A percentile compares a stretch with the other conserved stretches of the same genome.
These are phyloP conservation scores for Vombatus ursinus DNA, from an alignment of 2,113 vertebrate species.

Conservation along the genomic window DNA sequence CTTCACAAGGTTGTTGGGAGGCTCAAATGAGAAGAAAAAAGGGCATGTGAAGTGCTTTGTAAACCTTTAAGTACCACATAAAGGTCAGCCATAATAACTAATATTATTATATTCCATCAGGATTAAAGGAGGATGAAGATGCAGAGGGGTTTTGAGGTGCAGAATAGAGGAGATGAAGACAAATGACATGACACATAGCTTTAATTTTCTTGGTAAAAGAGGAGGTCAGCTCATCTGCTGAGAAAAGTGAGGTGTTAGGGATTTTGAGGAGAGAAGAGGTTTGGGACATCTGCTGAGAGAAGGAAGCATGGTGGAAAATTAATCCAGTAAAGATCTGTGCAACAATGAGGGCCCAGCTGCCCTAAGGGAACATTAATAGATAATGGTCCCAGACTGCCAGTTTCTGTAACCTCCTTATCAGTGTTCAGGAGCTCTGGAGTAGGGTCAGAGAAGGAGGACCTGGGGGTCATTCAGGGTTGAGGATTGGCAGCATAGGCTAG, in stretches of 20 bases:
- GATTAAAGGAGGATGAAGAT: neutral
- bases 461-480: too few relatives aligned
- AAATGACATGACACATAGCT: too few relatives aligned
- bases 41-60: neutral
- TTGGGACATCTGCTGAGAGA: neutral
- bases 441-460: neutral
- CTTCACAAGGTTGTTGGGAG: slow-evolving; percentile 18
- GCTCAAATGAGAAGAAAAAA: slow-evolving; percentile 14
- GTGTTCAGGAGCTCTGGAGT: neutral
- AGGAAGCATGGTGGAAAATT: neutral
- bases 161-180: neutral
- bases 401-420: neutral
- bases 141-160: neutral
- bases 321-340: neutral
- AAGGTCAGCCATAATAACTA: slow-evolving; percentile 21
- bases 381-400: neutral
- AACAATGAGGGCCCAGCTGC: neutral
- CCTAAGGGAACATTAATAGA: neutral
- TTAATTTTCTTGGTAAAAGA: neutral
- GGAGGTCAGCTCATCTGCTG: neutral
- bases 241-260: neutral
- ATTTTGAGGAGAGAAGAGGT: neutral
- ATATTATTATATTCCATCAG: neutral
- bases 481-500: neutral
- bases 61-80: slow-evolving; percentile 10